Evolutionary conservation across 1,140 invertebrate genomes (phyloP).

Genomic region (Drosophila busckii): DNA sequence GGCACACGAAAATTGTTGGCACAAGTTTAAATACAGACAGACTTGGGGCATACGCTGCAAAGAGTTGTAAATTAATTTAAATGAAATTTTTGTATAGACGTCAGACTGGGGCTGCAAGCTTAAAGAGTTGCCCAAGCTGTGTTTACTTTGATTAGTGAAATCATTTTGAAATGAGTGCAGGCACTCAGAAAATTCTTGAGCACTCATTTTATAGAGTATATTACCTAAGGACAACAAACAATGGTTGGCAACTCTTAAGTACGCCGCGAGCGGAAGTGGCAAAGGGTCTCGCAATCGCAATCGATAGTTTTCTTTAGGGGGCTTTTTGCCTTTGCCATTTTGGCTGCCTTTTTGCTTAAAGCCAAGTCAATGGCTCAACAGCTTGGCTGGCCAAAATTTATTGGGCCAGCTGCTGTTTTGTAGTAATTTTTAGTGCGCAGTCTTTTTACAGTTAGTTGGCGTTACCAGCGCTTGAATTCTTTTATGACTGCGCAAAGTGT

Average conservation of each 20-base stretch:
- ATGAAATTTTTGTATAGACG: no score
- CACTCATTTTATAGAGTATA: constrained; percentile 17
- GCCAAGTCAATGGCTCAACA: constrained; percentile 29
- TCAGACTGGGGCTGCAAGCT: no score
- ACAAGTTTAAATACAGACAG: no score
- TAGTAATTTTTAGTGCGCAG: constrained; percentile 61
- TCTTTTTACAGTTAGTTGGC: constrained; percentile 73
- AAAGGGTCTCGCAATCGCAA: constrained; percentile 41
- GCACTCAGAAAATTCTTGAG: not conserved
- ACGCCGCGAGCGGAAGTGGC: constrained; percentile 27
- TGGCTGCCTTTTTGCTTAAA: constrained; percentile 28
- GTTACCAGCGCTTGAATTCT: constrained; percentile 40
- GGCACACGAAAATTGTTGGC: no score
- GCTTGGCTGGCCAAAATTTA: constrained; percentile 35
- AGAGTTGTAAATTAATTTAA: no score
- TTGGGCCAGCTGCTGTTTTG: no score
- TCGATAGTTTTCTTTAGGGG: constrained; percentile 49
- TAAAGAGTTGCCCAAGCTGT: no score
- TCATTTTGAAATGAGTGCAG: no score
- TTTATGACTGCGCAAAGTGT: constrained; percentile 74
- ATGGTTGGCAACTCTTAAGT: constrained; percentile 11
- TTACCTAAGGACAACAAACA: constrained; percentile 17
- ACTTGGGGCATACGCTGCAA: constrained; percentile 12
- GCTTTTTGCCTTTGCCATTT: not conserved
- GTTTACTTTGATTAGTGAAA: no score